These are phyloP conservation scores for Zaprionus inermis DNA, from an alignment of 1,140 invertebrate species.

Conservation along the genomic window DNA sequence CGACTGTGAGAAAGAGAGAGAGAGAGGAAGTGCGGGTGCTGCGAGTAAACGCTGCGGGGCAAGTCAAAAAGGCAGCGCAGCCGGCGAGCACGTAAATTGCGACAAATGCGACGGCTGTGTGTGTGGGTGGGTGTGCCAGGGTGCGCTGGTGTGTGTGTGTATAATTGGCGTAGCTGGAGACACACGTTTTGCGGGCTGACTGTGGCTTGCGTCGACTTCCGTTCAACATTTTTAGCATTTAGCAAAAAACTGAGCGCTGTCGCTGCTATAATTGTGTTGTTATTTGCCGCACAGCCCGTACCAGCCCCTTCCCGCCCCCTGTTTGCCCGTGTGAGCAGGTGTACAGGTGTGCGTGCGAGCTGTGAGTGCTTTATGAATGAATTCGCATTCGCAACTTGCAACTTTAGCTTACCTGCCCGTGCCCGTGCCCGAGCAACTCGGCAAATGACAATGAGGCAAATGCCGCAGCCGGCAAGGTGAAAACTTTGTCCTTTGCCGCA, in stretches of 20 bases:
- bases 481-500: conserved; percentile 69
- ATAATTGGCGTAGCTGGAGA: conserved; percentile 63
- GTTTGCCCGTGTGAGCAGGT: conserved; percentile 38
- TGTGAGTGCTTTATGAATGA: conserved; percentile 68
- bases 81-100: conserved; percentile 62
- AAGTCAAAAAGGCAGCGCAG: conserved; percentile 70
- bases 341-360: neutral
- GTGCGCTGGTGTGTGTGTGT: conserved; percentile 36
- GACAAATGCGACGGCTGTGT: conserved; percentile 51
- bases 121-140: conserved; percentile 3
- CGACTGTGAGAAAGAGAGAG: neutral
- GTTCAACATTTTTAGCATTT: conserved; percentile 62
- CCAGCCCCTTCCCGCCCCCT: conserved; percentile 29
- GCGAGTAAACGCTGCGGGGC: conserved; percentile 57
- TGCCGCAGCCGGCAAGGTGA: conserved; percentile 39
- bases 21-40: too few relatives aligned
- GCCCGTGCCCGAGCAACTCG: too few relatives aligned
- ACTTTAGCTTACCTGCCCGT: conserved; percentile 42
- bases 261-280: conserved; percentile 70
- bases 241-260: conserved; percentile 53
- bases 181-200: conserved; percentile 48
- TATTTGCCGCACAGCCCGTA: conserved; percentile 57
- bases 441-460: conserved; percentile 61
- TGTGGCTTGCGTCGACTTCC: conserved; percentile 17
- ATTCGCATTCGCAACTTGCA: conserved; percentile 42